Base-by-base conservation (phyloP, 2,888 invertebrate species). In the Agonopterix subpropinquella region DNA sequence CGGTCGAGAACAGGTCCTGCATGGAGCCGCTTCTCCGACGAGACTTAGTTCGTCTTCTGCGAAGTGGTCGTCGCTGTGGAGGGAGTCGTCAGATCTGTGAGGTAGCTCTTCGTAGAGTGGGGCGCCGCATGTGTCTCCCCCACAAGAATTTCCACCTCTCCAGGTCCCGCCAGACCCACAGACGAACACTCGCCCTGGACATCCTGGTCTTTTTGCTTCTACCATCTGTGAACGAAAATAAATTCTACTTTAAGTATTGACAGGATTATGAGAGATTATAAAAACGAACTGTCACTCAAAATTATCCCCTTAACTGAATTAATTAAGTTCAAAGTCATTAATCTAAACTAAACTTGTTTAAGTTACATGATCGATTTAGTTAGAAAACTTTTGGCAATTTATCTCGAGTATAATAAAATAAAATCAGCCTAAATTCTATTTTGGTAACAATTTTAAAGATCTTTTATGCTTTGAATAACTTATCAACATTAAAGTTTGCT, bases 91-190 rank as follows among this genome's bases (percentile, higher is more conserved):
- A 9, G 92, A 92, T 52, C 91, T 87, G 53, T 90, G 90, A 0
- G 91, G 91, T 43, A 96, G 89, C 70, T 95, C 95, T 80, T 95
- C 95, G 80, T 95, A 95, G 18, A 95, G 93, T 47, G 95, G 95
- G 64, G 95, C 95, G 65, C 85, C 88, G 55, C 85, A 87, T 0
- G 77, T 56, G 52, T 87, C 86, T 0, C 84, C 80, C 0, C 79
- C 80, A 49, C 87, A 87, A 8, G 78, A 63, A 62, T 78, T 82
- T 1, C 93, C 70, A 83, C 92, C 64, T 90, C 94, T 48, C 88
- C 88, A 92, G 57, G 73, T 89, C 64, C 83, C 76, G 5, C 86
- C 86, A 1, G 84, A 70, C n/a, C 84, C 88, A 53, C 94, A 94
- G 51, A 94, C 91, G 67, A 94, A 92, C 11, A 94, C 92, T 8